A percentile compares a stretch with the other conserved stretches of the same genome.
Conservation (phyloP, 1,140 invertebrate species). For the Aporrectodea caliginosa region DNA sequence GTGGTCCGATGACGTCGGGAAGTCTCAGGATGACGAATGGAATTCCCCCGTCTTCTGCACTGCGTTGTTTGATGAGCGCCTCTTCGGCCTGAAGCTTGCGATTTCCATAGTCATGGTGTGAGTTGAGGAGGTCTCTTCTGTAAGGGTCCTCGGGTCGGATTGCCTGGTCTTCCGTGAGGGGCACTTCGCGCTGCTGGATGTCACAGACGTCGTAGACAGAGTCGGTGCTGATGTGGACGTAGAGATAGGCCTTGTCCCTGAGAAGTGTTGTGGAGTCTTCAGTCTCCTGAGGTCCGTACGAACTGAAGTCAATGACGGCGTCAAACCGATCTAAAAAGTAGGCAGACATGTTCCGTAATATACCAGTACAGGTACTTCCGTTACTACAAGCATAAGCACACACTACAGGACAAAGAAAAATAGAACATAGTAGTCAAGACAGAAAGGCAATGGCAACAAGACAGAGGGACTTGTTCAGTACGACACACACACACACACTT, state of each 20-base stretch:
- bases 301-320: slow-evolving; percentile 58
- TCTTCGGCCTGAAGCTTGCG: slow-evolving; percentile 54
- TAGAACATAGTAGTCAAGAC: no score
- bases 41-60: slow-evolving; percentile 38
- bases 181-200: slow-evolving; percentile 40
- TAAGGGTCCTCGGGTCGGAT: slow-evolving; percentile 46
- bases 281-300: slow-evolving; percentile 51
- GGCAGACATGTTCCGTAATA: no score
- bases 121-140: slow-evolving; percentile 40
- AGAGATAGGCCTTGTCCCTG: slow-evolving; percentile 47
- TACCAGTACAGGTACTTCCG: no score
- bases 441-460: no score
- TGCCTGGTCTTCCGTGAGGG: slow-evolving; percentile 46
- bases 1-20: slow-evolving; percentile 58
- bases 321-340: slow-evolving; percentile 47
- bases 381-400: no score
- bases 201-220: slow-evolving; percentile 59
- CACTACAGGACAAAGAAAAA: no score
- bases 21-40: slow-evolving; percentile 56
- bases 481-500: no score
- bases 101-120: slow-evolving; percentile 55
- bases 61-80: slow-evolving; percentile 41
- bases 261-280: slow-evolving; percentile 47
- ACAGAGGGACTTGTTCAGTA: no score
- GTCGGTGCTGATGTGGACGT: slow-evolving; percentile 59